Base-by-base conservation (phyloP, 2,113 vertebrate species). In the Anguilla rostrata region DNA sequence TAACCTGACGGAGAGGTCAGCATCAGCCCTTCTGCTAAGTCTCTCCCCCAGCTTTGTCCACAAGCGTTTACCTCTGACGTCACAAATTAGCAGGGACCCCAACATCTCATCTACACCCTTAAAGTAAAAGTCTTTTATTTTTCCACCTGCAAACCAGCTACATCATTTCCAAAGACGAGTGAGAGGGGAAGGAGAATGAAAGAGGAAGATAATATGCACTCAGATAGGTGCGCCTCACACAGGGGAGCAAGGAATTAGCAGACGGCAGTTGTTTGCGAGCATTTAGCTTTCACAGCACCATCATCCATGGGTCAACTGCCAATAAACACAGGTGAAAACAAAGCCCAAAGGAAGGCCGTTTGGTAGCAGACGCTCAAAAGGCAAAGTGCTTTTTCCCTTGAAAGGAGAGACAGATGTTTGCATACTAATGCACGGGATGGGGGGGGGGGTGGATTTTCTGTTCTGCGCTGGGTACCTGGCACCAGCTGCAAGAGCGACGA, bases 401-500 rank as follows among this genome's bases (percentile, higher is more conserved):
- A 39, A 39, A 84, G 78, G 26, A 81, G 40, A 78, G 83, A 57
- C 83, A 66, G 86, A 87, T 87, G 86, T 87, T 87, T 87, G 81
- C 46, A 78, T 83, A 78, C 53, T 83, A 78, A 83, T 78, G 49
- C 6, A 22, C 7, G 60, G 11, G 18, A 6, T 46, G 49, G 60
- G 29, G 39, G 34, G 34, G 34, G 34, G 34, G 34, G 34, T 0
- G 34, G 34, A 34, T 71, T 57, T 34, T 49, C 43, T 71, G 34
- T 49, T 56, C 22, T 43, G 8, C 4, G 79, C 16, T 20, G 39
- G 79, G 39, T 41, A 3, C 34, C 86, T 78, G 57, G 20, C 26
- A 20, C 9, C 12, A 22, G 26, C 85, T 43, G 81, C 81, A 41
- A 46, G 57, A 29, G 22, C 39, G 20, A 53, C 41, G 20, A 20